These are phyloP conservation scores for Rhineura floridana DNA, from an alignment of 2,113 vertebrate species.

Conservation along the genomic window DNA sequence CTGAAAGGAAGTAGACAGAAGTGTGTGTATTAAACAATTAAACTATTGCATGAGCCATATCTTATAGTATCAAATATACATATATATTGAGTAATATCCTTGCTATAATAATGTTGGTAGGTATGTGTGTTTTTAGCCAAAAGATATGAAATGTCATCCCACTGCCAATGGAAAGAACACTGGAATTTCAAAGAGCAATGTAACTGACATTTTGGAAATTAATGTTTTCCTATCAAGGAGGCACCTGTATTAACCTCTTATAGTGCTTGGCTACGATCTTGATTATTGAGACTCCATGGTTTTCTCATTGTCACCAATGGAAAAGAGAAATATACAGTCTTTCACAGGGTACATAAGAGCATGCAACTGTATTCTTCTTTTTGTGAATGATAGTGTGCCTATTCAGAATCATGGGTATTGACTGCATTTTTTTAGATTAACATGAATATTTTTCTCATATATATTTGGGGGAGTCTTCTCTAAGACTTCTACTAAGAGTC, in stretches of 20 bases:
- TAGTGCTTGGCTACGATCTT: neutral
- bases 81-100: neutral
- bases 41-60: neutral
- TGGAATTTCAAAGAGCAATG: neutral
- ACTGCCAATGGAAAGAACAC: neutral
- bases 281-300: neutral
- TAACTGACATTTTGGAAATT: conserved; percentile 27
- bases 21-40: conserved; percentile 27
- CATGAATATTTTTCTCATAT: neutral
- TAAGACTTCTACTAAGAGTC: too few species aligned
- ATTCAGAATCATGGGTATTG: neutral
- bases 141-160: neutral
- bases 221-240: neutral
- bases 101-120: neutral
- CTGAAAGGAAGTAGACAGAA: conserved; percentile 30
- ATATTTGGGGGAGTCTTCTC: neutral
- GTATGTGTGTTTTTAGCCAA: conserved; percentile 3
- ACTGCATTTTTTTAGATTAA: neutral
- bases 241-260: neutral
- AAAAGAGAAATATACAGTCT: neutral
- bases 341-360: neutral
- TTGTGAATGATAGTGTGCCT: neutral
- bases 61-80: neutral
- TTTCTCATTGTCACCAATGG: neutral
- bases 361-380: neutral